These are phyloP conservation scores for Prunella himalayana DNA, from an alignment of 2,113 vertebrate genomes.

Conservation along the genomic window DNA sequence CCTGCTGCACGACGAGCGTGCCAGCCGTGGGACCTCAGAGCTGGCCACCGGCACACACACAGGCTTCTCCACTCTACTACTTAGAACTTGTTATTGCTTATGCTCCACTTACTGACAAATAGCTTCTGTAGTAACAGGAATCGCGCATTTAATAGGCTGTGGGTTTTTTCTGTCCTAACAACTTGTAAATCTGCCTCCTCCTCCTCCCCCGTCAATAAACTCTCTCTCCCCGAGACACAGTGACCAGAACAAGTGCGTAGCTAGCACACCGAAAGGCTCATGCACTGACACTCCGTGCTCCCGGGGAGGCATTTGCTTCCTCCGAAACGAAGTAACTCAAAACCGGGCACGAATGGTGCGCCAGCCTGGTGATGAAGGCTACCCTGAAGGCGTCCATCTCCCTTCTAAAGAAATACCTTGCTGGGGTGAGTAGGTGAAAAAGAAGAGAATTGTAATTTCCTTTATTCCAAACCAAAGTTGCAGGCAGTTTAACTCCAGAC, in stretches of 20 bases:
- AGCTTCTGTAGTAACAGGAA: neutral
- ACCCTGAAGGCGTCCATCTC: neutral
- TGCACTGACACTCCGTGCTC: accelerated
- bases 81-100: neutral
- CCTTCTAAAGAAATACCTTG: neutral
- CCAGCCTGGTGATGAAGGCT: accelerated
- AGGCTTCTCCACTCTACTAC: accelerated
- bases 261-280: accelerated
- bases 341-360: accelerated
- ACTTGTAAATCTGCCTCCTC: neutral
- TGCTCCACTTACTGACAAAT: neutral
- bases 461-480: neutral
- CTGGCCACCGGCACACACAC: accelerated
- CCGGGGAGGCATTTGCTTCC: accelerated
- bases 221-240: neutral
- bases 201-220: neutral
- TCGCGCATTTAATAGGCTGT: neutral
- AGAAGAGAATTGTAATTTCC: accelerated
- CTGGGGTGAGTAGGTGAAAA: neutral
- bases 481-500: neutral
- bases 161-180: neutral
- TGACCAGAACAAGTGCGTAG: neutral
- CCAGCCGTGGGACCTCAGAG: neutral
- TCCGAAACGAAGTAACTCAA: neutral
- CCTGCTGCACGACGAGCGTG: accelerated